phyloP scores from a whole-genome alignment of 2,113 vertebrate genomes.

The Ia io region DNA sequence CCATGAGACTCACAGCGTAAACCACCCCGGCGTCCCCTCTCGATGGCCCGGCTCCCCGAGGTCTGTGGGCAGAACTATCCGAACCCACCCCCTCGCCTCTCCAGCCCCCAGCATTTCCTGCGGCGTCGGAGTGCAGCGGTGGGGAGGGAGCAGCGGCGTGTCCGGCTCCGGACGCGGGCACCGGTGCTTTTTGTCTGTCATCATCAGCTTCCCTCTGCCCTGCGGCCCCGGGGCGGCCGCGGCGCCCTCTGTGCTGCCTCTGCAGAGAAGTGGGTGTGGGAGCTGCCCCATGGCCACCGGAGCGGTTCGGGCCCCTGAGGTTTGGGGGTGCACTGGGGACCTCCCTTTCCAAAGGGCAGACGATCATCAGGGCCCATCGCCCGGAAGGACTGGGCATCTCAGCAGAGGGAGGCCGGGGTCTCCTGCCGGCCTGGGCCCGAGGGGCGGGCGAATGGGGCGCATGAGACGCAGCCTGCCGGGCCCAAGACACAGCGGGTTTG shows the following conservation, averaged over 20 bases:
- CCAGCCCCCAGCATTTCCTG: neutral
- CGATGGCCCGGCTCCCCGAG: fast-evolving
- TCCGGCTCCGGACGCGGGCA: fast-evolving
- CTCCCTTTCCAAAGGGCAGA: neutral
- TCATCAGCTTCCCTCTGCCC: fast-evolving
- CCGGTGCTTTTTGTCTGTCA: neutral
- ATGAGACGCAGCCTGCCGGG: neutral
- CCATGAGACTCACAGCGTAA: fast-evolving
- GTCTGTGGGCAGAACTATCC: fast-evolving
- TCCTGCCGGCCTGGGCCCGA: neutral
- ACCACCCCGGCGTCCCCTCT: fast-evolving
- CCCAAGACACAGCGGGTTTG: neutral
- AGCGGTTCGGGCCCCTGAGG: neutral
- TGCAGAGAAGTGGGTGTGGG: fast-evolving
- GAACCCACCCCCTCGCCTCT: neutral
- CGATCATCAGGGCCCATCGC: neutral
- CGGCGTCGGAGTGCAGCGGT: neutral
- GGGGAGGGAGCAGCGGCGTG: fast-evolving
- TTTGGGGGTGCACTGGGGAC: fast-evolving
- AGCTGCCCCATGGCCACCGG: fast-evolving
- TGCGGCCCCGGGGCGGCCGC: too few relatives aligned
- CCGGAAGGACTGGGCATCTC: fast-evolving
- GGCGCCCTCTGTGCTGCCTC: too few relatives aligned
- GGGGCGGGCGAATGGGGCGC: neutral
- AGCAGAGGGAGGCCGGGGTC: too few relatives aligned